Conservation (phyloP, 2,113 vertebrate genomes). For the Oryzias javanicus region DNA sequence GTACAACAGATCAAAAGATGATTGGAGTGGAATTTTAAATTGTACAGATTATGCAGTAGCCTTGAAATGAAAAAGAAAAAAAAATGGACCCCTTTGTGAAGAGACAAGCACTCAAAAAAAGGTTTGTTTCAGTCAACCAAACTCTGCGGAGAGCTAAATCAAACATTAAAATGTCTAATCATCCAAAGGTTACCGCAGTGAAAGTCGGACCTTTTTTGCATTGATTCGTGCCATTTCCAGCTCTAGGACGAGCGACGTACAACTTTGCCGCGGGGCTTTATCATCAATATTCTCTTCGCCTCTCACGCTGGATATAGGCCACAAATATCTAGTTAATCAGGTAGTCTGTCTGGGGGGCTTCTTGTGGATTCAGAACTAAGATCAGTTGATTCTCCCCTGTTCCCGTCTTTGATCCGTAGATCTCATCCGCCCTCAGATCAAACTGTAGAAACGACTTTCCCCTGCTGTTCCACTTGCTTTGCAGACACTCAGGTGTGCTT, state of each 20-base stretch:
- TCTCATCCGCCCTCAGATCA: constrained; percentile 53
- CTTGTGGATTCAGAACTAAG: constrained; percentile 52
- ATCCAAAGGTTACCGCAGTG: constrained; percentile 1
- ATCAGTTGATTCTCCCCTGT: constrained; percentile 51
- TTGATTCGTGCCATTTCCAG: constrained; percentile 23
- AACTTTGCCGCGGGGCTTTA: constrained; percentile 30
- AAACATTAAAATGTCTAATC: not conserved
- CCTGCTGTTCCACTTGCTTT: constrained; percentile 32
- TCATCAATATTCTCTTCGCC: constrained; percentile 53
- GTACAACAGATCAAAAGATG: too few relatives aligned
- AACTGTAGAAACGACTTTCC: constrained; percentile 49
- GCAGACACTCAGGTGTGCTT: constrained; percentile 59
- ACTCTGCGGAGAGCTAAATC: not conserved
- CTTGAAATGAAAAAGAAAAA: constrained; percentile 5
- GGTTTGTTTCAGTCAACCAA: not conserved
- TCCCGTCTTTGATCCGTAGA: constrained; percentile 64
- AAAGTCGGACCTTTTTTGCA: constrained; percentile 14
- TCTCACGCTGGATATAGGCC: constrained; percentile 45
- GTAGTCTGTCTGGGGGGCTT: constrained; percentile 52
- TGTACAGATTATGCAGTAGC: not conserved
- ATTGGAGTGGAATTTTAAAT: too few relatives aligned
- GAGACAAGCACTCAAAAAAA: constrained; percentile 3
- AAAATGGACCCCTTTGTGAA: constrained; percentile 1
- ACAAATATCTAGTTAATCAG: constrained; percentile 55
- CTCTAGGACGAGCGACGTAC: constrained; percentile 13